Evolutionary conservation across 2,797 vertebrate genomes (phyloP), one percentile per base, ranked within the genome.

Genomic region (Siniperca scherzeri): DNA sequence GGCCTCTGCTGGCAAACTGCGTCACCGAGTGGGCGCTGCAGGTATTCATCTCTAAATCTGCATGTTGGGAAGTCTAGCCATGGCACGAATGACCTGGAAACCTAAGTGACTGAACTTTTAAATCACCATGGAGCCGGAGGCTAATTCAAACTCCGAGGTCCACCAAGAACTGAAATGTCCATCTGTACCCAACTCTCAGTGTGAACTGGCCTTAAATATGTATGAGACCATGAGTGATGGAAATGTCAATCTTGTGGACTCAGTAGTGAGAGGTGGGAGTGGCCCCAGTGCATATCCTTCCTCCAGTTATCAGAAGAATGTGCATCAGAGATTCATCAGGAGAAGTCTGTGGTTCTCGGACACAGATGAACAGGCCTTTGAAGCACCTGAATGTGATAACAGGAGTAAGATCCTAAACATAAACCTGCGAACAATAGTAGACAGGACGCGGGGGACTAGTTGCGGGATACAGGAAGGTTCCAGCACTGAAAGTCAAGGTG

Each of bases 261-360:
- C 94, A 0, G 66, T 87, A 61, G 92, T 95, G 83, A 94, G 95
- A 80, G 94, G 94, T 36, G 94, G 94, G 68, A 96, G 95, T 56
- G 95, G 96, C 77, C 95, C 93, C 59, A 96, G 95, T 52, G 84
- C 90, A 0, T 93, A 93, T 44, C 95, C 96, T 11, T 87, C 91
- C 30, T 95, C 93, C 70, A 95, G 92, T 81, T 96, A 96, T 66
- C 95, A 95, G 61, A 95, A 94, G 74, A 91, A 82, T 33, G 95
- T 95, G 73, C 96, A 95, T 74, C 97, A 97, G 92, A 96, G 98
- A 68, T 99, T 99, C 89, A 96, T 99, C 92, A 95, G 98, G 82
- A 95, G 98, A 85, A 99, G 96, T 68, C 95, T 99, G 74, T 98
- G 98, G 95, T 98, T 99, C 81, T 97, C 97, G 0, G 98, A 99